Evolutionary conservation across 2,888 invertebrate species (phyloP).

Genomic region (Seira ritae): DNA sequence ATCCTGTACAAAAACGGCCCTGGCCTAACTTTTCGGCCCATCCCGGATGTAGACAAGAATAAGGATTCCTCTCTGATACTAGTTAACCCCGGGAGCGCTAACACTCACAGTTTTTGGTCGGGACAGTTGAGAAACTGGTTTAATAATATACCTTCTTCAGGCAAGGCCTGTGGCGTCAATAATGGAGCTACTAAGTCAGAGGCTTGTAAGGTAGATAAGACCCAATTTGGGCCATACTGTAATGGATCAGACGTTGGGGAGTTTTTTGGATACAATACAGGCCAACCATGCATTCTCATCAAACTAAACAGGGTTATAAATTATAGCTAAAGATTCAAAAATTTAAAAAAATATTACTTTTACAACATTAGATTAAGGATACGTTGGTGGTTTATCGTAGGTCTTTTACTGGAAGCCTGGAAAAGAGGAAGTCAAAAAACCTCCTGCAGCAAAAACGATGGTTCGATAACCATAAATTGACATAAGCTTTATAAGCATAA

Average conservation of each 20-base stretch:
- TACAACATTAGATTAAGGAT: not conserved
- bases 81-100: constrained; percentile 89
- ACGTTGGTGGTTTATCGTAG: not conserved
- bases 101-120: constrained; percentile 89
- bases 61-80: constrained; percentile 96
- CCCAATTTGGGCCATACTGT: too few species aligned
- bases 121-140: constrained; percentile 84
- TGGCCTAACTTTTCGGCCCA: constrained; percentile 92
- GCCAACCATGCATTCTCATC: constrained; percentile 95
- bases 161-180: not conserved
- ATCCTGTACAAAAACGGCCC: constrained; percentile 22
- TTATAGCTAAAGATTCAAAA: not conserved
- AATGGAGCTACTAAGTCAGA: not conserved
- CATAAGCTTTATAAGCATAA: too few species aligned
- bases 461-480: too few species aligned
- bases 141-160: not conserved
- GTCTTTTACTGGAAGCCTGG: constrained; percentile 31
- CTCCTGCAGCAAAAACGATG: too few species aligned
- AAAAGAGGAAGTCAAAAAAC: too few species aligned
- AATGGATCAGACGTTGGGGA: not conserved
- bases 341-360: not conserved
- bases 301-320: constrained; percentile 92
- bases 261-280: constrained; percentile 87
- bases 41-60: constrained; percentile 89
- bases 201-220: too few species aligned